Conservation (phyloP, 2,113 vertebrate genomes). For the Boulengeromyrus knoepffleri region DNA sequence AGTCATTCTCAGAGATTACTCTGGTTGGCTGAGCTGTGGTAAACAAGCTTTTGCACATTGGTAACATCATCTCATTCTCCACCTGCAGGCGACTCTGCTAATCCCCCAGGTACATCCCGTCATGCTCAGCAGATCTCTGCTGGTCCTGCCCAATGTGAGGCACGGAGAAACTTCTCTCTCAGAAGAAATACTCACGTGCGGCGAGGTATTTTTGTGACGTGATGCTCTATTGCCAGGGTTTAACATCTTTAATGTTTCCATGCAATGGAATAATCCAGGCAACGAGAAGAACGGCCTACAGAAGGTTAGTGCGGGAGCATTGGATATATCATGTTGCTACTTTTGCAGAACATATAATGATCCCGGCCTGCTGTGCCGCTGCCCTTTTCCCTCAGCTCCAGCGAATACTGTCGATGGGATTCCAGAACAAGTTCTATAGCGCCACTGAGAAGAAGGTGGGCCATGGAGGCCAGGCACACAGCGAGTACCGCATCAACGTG, state of each 20-base stretch:
- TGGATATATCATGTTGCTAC: neutral
- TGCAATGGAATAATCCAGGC: slow-evolving; percentile 47
- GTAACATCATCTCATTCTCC: neutral
- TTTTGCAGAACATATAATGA: neutral
- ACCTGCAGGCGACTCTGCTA: slow-evolving; percentile 59
- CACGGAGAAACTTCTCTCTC: neutral
- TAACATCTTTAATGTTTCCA: slow-evolving; percentile 65
- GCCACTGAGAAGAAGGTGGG: slow-evolving; percentile 32
- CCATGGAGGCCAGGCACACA: neutral
- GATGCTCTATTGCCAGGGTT: slow-evolving; percentile 45
- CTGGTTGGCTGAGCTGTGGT: neutral
- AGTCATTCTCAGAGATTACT: neutral
- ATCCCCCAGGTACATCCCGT: slow-evolving; percentile 63
- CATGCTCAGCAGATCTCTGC: neutral
- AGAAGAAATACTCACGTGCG: neutral
- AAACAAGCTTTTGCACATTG: neutral
- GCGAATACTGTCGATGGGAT: slow-evolving; percentile 53
- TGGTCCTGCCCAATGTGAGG: neutral
- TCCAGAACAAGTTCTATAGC: slow-evolving; percentile 69
- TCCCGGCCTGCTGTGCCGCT: neutral
- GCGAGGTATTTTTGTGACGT: slow-evolving; percentile 2
- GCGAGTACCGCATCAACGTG: slow-evolving; percentile 61
- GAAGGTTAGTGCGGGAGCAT: slow-evolving; percentile 41
- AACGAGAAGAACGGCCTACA: slow-evolving; percentile 32
- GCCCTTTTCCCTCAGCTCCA: slow-evolving; percentile 44